These are phyloP conservation scores for Diceros bicornis DNA, from an alignment of 2,797 vertebrate species.

Conservation along the genomic window DNA sequence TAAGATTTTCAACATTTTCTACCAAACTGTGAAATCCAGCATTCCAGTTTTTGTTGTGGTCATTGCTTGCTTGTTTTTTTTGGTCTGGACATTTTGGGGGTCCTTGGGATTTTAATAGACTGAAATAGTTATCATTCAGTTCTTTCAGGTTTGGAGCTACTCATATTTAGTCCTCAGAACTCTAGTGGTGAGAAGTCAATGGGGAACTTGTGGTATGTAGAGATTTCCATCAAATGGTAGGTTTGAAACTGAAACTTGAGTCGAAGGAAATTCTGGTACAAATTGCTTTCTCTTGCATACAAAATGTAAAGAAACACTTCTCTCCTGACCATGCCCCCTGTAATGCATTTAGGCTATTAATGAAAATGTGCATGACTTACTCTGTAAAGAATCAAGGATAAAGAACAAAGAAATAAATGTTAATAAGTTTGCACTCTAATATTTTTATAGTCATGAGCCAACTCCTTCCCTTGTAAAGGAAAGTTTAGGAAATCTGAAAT, in stretches of 20 bases:
- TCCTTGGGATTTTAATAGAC: neutral
- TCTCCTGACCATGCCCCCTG: neutral
- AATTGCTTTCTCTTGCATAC: constrained; percentile 45
- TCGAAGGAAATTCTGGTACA: constrained; percentile 64
- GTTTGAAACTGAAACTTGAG: constrained; percentile 66
- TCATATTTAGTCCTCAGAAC: neutral
- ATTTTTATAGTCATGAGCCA: neutral
- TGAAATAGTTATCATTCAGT: neutral
- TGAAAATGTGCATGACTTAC: constrained; percentile 49
- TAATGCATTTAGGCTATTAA: constrained; percentile 53
- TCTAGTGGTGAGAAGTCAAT: neutral
- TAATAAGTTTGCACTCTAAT: neutral
- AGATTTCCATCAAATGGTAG: neutral
- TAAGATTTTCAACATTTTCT: constrained; percentile 8
- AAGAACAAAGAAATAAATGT: constrained; percentile 64
- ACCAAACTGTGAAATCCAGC: neutral
- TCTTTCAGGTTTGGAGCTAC: neutral
- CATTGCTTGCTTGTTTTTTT: neutral
- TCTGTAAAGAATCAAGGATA: constrained; percentile 31
- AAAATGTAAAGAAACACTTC: constrained; percentile 59
- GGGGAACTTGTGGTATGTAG: neutral
- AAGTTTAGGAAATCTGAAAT: constrained; percentile 40
- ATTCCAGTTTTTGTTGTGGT: neutral
- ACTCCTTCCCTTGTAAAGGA: neutral
- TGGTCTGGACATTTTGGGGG: neutral